Evolutionary conservation across 2,797 vertebrate genomes (phyloP).

Genomic region (Darevskia mixta): DNA sequence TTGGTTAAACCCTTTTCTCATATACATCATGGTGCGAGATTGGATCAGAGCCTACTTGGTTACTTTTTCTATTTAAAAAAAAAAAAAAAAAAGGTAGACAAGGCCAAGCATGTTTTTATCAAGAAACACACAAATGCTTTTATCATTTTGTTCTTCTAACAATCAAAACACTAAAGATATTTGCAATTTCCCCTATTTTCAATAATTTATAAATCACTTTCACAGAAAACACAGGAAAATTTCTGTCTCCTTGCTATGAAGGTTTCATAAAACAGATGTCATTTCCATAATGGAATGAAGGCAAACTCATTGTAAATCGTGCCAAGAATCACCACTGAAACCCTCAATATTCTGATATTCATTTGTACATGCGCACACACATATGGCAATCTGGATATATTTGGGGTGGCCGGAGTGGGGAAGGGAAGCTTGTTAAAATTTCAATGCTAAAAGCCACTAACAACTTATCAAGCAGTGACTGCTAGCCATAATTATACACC

Average conservation of each 20-base stretch:
- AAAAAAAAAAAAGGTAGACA: too few species aligned
- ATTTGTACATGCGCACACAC: neutral
- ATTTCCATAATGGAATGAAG: neutral
- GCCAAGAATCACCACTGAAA: neutral
- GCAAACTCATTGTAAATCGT: neutral
- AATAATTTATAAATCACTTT: neutral
- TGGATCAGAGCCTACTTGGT: too few species aligned
- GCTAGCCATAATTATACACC: neutral
- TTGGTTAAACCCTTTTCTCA: too few species aligned
- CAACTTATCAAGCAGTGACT: conserved; percentile 30
- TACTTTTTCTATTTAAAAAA: too few species aligned
- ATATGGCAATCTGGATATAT: neutral
- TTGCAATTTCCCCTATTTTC: neutral
- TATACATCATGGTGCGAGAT: too few species aligned
- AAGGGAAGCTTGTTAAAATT: neutral
- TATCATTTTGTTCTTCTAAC: neutral
- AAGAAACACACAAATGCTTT: neutral
- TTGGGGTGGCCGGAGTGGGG: neutral
- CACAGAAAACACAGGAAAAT: neutral
- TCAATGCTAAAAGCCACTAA: neutral
- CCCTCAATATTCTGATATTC: neutral
- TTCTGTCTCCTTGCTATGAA: neutral
- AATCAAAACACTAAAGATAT: neutral
- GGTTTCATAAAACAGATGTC: conserved; percentile 14
- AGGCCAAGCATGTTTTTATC: neutral